Base-by-base conservation (phyloP, 1,140 invertebrate species). In the Drosophila simulans region DNA sequence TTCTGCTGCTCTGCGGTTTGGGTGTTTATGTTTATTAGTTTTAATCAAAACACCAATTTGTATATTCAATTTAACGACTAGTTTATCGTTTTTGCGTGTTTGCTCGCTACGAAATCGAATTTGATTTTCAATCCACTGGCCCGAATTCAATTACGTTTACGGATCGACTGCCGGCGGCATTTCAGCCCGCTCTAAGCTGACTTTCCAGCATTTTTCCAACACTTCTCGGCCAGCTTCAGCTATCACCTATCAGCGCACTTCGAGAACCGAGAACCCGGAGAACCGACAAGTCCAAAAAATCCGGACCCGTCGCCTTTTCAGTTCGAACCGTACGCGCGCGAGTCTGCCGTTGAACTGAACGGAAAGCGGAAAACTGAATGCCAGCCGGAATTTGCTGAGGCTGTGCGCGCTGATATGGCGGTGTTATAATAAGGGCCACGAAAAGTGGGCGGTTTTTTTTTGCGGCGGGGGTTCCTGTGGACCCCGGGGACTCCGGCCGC, bases 291-390 rank as follows among this genome's bases (percentile, higher is more conserved):
- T 22, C 31, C 27, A 11, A 4, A 17, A 17, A 42, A 22, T 31
- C 40, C 55, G 25, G 22, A 57, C 27, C 25, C 56, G 56, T 35
- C 15, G 25, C 42, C 20, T 17, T 42, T 70, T 31, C 42, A 64
- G 57, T 77, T 69, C 75, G 80, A 88, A 88, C 83, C 78, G 83
- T 88, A 89, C 83, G 83, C 83, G 83, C 83, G 83, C 79, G 84
- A 89, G 71, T 89, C 81, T 88, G 66, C 79, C 76, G 80, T 88
- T 57, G 70, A 86, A 86, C 83, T 86, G 66, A 81, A 59, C 53
- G 31, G 3, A 31, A 31, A 3, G 8, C 31, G 57, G 71, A 62
- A 52, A 45, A 48, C 22, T 11, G 65, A 63, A 64, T 20, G 35
- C 25, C 22, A 53, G 46, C 69, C 43, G 64, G 34, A 57, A 17